phyloP scores from a whole-genome alignment of 2,797 vertebrate genomes.

The Hydrophis major region DNA sequence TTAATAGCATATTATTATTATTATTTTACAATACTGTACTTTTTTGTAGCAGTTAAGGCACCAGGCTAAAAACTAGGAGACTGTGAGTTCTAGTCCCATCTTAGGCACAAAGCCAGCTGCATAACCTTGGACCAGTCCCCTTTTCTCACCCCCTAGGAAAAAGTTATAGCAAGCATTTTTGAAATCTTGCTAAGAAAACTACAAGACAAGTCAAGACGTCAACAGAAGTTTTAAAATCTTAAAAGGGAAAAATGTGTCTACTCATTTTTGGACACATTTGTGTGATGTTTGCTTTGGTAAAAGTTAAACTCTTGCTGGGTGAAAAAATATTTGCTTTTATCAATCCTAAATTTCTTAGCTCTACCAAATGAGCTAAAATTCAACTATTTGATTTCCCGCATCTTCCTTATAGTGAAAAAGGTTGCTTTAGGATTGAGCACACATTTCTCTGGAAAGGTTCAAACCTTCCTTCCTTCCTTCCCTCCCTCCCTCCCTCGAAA shows the following conservation, averaged over 20 bases:
- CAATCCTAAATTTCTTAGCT: not conserved
- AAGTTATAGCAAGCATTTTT: not conserved
- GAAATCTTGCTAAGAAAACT: not conserved
- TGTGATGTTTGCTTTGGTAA: not conserved
- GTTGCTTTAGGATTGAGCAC: not conserved
- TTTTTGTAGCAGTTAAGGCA: not conserved
- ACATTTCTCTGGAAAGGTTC: not conserved
- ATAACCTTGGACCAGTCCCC: not conserved
- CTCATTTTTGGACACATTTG: not conserved
- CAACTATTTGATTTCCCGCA: not conserved
- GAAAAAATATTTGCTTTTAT: not conserved
- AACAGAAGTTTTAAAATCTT: not conserved
- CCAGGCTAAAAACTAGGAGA: not conserved
- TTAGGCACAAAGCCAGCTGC: not conserved
- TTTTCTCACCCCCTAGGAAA: not conserved
- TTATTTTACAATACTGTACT: not conserved
- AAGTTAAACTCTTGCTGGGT: not conserved
- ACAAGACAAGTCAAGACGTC: not conserved
- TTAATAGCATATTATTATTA: not conserved
- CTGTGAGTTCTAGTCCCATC: not conserved
- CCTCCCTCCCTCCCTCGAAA: not conserved
- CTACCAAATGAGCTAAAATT: not conserved
- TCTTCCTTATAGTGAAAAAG: not conserved
- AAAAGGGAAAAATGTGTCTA: not conserved
- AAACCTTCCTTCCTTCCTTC: not conserved